These are phyloP conservation scores for Hymenochirus boettgeri DNA, from an alignment of 2,113 vertebrate genomes.

Conservation along the genomic window DNA sequence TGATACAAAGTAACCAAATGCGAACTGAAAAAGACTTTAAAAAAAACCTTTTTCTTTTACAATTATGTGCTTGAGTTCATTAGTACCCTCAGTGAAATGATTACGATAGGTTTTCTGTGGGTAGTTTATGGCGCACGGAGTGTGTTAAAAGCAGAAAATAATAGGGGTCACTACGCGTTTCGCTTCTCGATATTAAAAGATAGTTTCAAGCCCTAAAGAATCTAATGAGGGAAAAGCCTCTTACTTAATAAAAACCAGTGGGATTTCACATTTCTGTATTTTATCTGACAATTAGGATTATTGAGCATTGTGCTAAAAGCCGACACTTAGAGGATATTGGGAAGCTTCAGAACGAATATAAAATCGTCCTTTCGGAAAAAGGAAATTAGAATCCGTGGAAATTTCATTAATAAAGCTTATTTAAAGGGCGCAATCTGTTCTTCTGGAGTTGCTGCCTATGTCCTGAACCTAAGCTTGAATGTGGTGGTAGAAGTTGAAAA, in stretches of 20 bases:
- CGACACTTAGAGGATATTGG: background rate
- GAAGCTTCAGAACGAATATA: too few species aligned
- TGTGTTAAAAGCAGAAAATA: constrained; percentile 42
- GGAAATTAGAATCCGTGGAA: too few species aligned
- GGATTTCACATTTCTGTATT: constrained; percentile 10
- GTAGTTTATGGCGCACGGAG: constrained; percentile 36
- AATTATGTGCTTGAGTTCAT: constrained; percentile 33
- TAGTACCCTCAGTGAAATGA: constrained; percentile 22
- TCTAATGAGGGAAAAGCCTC: constrained; percentile 19
- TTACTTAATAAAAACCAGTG: constrained; percentile 25
- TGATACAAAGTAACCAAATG: constrained; percentile 33
- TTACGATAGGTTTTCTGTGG: constrained; percentile 32
- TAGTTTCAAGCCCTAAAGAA: constrained; percentile 15
- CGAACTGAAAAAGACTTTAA: too few species aligned
- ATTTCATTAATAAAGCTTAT: too few species aligned
- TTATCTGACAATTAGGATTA: constrained; percentile 21
- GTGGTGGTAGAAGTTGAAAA: too few species aligned
- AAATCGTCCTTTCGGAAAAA: too few species aligned
- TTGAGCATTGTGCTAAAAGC: constrained; percentile 3
- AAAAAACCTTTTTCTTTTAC: background rate
- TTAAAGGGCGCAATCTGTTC: too few species aligned
- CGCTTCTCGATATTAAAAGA: constrained; percentile 27
- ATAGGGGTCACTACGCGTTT: constrained; percentile 31
- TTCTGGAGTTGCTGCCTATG: too few species aligned
- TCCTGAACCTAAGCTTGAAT: too few species aligned